These are phyloP conservation scores for Lophotriccus pileatus DNA, from an alignment of 2,797 vertebrate genomes.

Conservation along the genomic window DNA sequence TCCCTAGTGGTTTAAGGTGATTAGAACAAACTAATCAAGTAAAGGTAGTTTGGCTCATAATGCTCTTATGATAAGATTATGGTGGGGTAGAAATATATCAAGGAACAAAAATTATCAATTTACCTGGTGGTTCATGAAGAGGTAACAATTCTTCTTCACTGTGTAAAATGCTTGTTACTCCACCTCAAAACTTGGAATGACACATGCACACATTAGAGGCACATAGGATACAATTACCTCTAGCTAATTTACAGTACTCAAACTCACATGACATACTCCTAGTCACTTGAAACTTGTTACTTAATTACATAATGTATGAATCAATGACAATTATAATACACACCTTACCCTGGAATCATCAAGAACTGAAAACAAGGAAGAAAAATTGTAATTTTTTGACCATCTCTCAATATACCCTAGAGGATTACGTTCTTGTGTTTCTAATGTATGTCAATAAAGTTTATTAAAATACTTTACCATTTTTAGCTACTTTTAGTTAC, in stretches of 20 bases:
- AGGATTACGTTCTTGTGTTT: neutral
- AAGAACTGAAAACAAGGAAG: neutral
- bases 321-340: neutral
- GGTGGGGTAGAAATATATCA: neutral
- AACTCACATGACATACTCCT: neutral
- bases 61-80: neutral
- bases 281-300: neutral
- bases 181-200: neutral
- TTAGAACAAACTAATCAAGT: neutral
- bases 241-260: neutral
- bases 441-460: neutral
- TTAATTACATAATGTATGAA: neutral
- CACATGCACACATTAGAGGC: neutral
- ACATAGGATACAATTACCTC: rapidly evolving
- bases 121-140: neutral
- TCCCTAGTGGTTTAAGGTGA: neutral
- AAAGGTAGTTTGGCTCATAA: neutral
- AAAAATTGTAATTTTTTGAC: neutral
- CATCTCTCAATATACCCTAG: neutral
- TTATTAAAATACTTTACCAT: neutral
- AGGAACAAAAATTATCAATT: neutral
- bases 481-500: neutral
- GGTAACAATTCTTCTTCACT: neutral
- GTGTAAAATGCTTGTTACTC: neutral
- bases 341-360: neutral